phyloP scores from a whole-genome alignment of 2,888 invertebrate species.

The Agrochola litura region DNA sequence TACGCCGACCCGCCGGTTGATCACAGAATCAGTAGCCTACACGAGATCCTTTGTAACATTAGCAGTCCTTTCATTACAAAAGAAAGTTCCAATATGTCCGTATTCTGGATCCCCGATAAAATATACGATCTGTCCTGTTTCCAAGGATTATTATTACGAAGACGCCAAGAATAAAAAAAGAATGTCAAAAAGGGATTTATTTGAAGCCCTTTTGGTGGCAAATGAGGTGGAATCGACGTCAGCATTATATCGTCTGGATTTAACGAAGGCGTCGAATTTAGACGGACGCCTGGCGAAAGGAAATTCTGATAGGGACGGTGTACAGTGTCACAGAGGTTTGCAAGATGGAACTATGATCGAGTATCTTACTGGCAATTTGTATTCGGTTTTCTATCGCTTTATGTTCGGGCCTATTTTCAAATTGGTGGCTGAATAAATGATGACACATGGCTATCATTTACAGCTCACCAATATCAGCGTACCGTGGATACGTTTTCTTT shows the following conservation, averaged over 20 bases:
- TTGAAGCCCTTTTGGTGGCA: constrained; percentile 76
- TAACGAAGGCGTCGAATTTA: constrained; percentile 68
- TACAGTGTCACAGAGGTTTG: constrained; percentile 54
- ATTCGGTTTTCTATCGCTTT: constrained; percentile 49
- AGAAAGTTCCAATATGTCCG: constrained; percentile 62
- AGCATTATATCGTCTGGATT: constrained; percentile 72
- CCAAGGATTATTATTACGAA: constrained; percentile 70
- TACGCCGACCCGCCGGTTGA: constrained; percentile 51
- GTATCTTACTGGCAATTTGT: constrained; percentile 58
- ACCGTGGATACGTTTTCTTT: neutral
- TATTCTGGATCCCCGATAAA: constrained; percentile 68
- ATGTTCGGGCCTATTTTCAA: constrained; percentile 36
- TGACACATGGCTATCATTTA: constrained; percentile 36
- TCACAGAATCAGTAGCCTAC: constrained; percentile 54
- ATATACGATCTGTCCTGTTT: constrained; percentile 70
- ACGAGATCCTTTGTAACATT: constrained; percentile 58
- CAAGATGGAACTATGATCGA: constrained; percentile 50
- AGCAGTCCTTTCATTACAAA: constrained; percentile 62
- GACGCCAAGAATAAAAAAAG: constrained; percentile 76
- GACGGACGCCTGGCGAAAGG: constrained; percentile 62
- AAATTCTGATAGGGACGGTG: constrained; percentile 56
- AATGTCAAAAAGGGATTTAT: constrained; percentile 80
- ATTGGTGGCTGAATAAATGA: constrained; percentile 43
- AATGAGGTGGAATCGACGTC: constrained; percentile 82
- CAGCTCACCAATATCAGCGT: neutral